Base-by-base conservation (phyloP, 37 sponge, comb jelly and placozoan species). In the Cliona cf. orientalis region DNA sequence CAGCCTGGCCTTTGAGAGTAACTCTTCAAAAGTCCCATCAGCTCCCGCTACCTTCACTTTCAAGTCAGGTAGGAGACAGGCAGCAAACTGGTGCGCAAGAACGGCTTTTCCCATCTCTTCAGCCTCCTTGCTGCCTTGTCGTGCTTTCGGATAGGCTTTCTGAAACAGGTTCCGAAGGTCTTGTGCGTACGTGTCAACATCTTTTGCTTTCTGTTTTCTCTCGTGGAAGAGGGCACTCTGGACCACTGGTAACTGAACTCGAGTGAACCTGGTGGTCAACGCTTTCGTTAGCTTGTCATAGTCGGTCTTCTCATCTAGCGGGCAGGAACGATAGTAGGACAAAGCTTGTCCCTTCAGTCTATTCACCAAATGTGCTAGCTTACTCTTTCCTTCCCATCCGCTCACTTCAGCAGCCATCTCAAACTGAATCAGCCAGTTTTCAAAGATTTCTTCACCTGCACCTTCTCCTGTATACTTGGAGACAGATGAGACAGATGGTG, bases 171-270 rank as follows among this genome's bases (percentile, higher is more conserved):
- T 28, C 5, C 69, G 69, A 7, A 84, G 71, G 5, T 84, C 85
- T 35, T 84, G 85, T 2, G 85, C 85, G 43, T 68, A 84, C 45
- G 7, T 56, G 33, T 76, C 78, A 11, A 84, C 85, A 19, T 74
- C 76, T 78, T 39, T 2, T 84, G 71, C 17, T 84, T 77, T n/a
- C n/a, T n/a, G n/a, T n/a, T n/a, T n/a, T n/a, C n/a, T n/a, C n/a
- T n/a, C n/a, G n/a, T n/a, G n/a, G 45, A 84, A 84, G 1, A 32
- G 41, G 63, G 78, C 76, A 28, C 66, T 84, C 41, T 84, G 85
- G 19, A 84, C 85, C 6, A 71, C 28, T 38, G 57, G 85, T 11
- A 84, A 61, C 22, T 33, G 56, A 22, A 84, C 77, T 28, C 78
- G 85, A 25, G 85, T 84, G 34, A 84, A 84, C 40, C 78, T 32